Base-by-base conservation (phyloP, 2,888 invertebrate genomes). In the Habroteleia sp. region DNA sequence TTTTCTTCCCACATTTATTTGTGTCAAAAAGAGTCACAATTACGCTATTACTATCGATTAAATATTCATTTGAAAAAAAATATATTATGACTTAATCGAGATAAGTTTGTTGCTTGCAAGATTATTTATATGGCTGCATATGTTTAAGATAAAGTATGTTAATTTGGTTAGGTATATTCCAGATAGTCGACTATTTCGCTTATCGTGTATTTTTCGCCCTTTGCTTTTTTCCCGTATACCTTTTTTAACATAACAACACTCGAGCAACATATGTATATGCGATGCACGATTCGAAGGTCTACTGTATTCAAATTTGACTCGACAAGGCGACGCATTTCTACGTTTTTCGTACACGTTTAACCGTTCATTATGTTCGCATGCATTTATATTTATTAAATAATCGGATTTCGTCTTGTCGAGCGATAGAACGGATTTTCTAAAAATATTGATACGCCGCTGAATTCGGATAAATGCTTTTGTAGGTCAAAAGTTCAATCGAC, bases 21-120 rank as follows among this genome's bases (percentile, higher is more conserved):
- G n/a, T n/a, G n/a, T n/a, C n/a, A n/a, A n/a, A n/a, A n/a, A 42
- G 2, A 11, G 33, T 11, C 1, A 13, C 6, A 31, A 42, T 56
- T 56, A 23, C 23, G 20, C 20, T 20, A 56, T 14, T 42, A 25
- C 31, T 23, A 25, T 35, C 25, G 44, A 44, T 44, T 44, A 58
- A 42, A 58, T 58, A 42, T 33, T 42, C 58, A 44, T 31, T 44
- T 41, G 33, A 17, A 35, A 25, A 29, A 46, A 60, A 60, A 44
- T 60, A 23, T 46, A 37, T 60, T 46, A 60, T 60, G 60, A 60
- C 60, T 60, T 46, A 46, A 60, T 44, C 46, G 35, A 35, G 44
- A 60, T 60, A 60, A 33, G 44, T 44, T 60, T 46, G 44, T 42
- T n/a, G 31, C 56, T 41, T 11, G 41, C 11, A 23, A 31, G 60